A percentile compares a stretch with the other conserved stretches of the same genome.
phyloP scores from a whole-genome alignment of 2,113 vertebrate species.

The Cairina moschata region DNA sequence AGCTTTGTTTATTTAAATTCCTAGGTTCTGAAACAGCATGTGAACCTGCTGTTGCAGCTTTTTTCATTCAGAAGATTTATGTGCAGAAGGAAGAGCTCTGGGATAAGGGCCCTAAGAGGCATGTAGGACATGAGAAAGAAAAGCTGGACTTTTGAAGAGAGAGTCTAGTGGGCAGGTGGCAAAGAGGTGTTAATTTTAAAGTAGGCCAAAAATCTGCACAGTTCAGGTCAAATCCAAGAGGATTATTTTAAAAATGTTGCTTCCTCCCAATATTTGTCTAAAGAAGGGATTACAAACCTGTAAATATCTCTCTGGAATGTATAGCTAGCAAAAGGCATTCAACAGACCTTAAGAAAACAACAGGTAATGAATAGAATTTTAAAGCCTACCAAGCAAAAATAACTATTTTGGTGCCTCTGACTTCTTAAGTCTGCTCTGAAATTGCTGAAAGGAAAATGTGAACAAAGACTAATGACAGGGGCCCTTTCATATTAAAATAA shows the following conservation, averaged over 20 bases:
- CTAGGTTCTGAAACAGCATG: constrained; percentile 12
- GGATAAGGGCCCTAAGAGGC: not conserved
- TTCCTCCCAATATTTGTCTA: constrained; percentile 54
- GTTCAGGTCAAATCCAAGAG: constrained; percentile 46
- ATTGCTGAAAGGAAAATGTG: constrained; percentile 70
- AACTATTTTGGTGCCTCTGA: constrained; percentile 63
- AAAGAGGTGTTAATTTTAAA: constrained; percentile 5
- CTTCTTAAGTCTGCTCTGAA: constrained; percentile 59
- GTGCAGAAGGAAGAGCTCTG: not conserved
- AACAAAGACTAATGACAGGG: constrained; percentile 76
- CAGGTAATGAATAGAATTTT: constrained; percentile 67
- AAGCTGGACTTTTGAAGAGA: not conserved
- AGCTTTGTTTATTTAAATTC: constrained; percentile 35
- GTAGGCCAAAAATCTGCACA: not conserved
- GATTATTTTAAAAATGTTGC: constrained; percentile 51
- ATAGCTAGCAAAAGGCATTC: constrained; percentile 63
- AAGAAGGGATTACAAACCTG: constrained; percentile 69
- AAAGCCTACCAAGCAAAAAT: constrained; percentile 69
- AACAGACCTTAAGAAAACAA: constrained; percentile 75
- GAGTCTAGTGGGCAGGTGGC: not conserved
- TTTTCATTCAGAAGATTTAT: not conserved
- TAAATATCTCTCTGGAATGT: constrained; percentile 66
- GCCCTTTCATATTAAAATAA: constrained; percentile 78
- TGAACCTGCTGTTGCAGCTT: not conserved
- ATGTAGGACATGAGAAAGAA: not conserved